Percentiles rank a stretch among this genome's conserved stretches.
Evolutionary conservation across 2,113 vertebrate species (phyloP).

Genomic region (Raja brachyura): DNA sequence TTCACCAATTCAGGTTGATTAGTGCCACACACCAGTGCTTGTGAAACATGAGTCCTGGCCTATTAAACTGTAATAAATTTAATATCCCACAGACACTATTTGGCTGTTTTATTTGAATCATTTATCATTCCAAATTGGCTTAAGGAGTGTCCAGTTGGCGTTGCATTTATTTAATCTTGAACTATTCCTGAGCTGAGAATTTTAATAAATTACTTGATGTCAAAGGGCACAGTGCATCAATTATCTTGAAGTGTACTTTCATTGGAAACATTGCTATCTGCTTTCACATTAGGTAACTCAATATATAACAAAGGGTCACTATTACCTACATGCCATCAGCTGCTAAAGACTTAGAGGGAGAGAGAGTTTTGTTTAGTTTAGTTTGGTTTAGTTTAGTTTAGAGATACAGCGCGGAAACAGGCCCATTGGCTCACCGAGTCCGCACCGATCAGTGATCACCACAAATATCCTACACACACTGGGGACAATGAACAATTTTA

Average conservation of each 20-base stretch:
- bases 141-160: slow-evolving; percentile 3
- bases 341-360: not conserved
- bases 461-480: too few species aligned
- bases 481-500: too few species aligned
- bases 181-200: not conserved
- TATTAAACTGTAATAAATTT: slow-evolving; percentile 22
- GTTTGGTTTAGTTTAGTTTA: not conserved
- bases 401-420: not conserved
- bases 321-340: not conserved
- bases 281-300: not conserved
- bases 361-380: too few species aligned
- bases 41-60: not conserved
- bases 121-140: slow-evolving; percentile 11
- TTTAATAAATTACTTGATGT: not conserved
- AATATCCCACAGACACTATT: not conserved
- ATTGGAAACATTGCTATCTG: not conserved
- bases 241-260: not conserved
- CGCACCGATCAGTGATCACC: too few species aligned
- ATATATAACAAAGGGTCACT: not conserved
- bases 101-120: slow-evolving; percentile 22
- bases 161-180: slow-evolving; percentile 5
- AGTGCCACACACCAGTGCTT: not conserved
- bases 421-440: too few species aligned
- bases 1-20: not conserved
- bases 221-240: not conserved